Evolutionary conservation across 2,888 invertebrate genomes (phyloP), one percentile per base, ranked within the genome.

Genomic region (Drosophila fulvimacula): DNA sequence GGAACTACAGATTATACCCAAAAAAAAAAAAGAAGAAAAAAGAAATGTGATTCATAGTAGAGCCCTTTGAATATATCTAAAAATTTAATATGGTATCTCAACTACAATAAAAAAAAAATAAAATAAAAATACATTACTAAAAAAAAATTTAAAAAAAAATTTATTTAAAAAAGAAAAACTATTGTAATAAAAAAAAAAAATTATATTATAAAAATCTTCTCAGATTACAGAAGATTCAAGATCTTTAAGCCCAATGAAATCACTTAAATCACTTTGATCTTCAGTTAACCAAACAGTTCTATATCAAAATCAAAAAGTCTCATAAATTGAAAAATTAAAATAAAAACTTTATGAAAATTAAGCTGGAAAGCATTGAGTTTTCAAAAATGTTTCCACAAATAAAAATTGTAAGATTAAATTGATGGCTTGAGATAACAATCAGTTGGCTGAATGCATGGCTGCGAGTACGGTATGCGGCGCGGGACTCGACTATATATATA

Each of bases 361-460:
- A 44, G 24, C 9, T 46, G 5, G 1, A 0, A 4, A 1, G 11
- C 44, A 44, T 46, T 66, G 24, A 62, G 42, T 19, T 36, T 38
- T 15, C n/a, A n/a, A 1, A 36, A 48, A 39, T 48, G n/a, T 41
- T 62, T 32, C 24, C 5, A 32, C 9, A 11, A 41, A 30, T 24
- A 42, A 30, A n/a, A 51, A 39, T 24, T 41, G 41, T 24, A 27
- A 24, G 30, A 55, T 55, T 49, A 56, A 77, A 73, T 64, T 73
- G 73, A 69, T 77, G 69, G 64, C 61, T 64, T 42, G 9, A 46
- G 78, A 65, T 77, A 73, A 69, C 73, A 76, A 76, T 76, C 76
- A 76, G 30, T 65, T 65, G 78, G 69, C 44, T 76, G 69, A 69
- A 68, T 77, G 75, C 73, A 73, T 60, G 59, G 59, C 21, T 34